A percentile compares a stretch with the other conserved stretches of the same genome.
These are phyloP conservation scores for Pentalonia nigronervosa DNA, from an alignment of 1,140 invertebrate genomes.

Conservation along the genomic window DNA sequence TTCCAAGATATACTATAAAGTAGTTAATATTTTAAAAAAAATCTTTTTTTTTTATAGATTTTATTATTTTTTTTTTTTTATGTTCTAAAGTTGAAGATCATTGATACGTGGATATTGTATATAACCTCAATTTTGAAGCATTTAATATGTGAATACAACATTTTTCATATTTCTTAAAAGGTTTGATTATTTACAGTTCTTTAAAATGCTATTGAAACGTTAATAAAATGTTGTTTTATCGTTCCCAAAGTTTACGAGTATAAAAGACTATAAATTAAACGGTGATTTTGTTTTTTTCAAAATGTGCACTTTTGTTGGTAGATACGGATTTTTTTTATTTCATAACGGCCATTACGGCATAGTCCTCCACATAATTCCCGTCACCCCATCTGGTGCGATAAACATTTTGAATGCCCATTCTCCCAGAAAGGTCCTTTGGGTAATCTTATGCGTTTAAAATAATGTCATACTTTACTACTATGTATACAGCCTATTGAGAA, in stretches of 20 bases:
- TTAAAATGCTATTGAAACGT: constrained; percentile 21
- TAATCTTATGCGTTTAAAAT: constrained; percentile 45
- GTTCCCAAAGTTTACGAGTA: neutral
- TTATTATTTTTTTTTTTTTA: neutral
- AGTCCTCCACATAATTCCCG: constrained; percentile 17
- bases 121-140: neutral
- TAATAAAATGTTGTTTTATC: constrained; percentile 34
- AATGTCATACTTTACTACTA: constrained; percentile 11
- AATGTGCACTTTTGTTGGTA: constrained; percentile 6
- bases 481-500: constrained; percentile 29
- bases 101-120: neutral
- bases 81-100: neutral
- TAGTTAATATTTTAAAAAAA: neutral
- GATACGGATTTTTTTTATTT: constrained; percentile 20
- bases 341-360: constrained; percentile 38
- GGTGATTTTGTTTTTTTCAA: constrained; percentile 19
- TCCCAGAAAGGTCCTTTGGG: constrained; percentile 42
- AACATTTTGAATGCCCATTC: constrained; percentile 40
- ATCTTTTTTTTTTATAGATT: too few species aligned
- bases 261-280: constrained; percentile 27
- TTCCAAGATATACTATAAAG: neutral
- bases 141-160: neutral
- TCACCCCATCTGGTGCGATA: constrained; percentile 38
- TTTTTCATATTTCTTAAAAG: neutral
- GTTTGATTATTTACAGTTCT: neutral